Percentiles rank a stretch among this genome's conserved stretches.
Conservation (phyloP, 2,888 invertebrate species). For the Trichogramma dendrolimi region DNA sequence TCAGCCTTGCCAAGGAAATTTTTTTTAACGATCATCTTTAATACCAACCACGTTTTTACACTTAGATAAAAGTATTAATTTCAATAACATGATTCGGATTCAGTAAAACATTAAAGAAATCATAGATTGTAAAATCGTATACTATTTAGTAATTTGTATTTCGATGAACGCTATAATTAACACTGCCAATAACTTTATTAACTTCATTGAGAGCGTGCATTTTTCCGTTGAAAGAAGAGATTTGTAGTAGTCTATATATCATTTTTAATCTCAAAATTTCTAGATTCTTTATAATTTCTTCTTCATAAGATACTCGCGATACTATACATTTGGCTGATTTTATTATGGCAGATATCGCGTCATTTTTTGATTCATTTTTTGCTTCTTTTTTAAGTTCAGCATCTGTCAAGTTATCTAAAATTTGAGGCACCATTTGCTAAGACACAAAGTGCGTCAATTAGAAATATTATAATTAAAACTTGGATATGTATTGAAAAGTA, state of each 20-base stretch:
- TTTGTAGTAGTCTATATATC: constrained; percentile 89
- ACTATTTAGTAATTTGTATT: constrained; percentile 64
- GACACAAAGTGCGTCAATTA: constrained; percentile 25
- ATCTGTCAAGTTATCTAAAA: constrained; percentile 88
- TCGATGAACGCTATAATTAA: constrained; percentile 81
- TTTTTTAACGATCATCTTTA: neutral
- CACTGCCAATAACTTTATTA: constrained; percentile 90
- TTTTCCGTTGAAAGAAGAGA: constrained; percentile 97
- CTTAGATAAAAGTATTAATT: neutral
- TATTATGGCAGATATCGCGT: constrained; percentile 90
- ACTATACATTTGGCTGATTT: constrained; percentile 88
- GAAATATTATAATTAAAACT: constrained; percentile 1
- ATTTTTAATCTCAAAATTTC: constrained; percentile 95
- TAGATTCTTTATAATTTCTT: constrained; percentile 72
- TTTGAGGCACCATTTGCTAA: constrained; percentile 84
- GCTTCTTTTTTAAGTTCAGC: constrained; percentile 94
- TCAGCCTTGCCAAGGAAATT: neutral
- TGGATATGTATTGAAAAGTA: neutral
- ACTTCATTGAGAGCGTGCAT: constrained; percentile 99
- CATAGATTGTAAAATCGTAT: too few species aligned
- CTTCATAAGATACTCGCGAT: constrained; percentile 77
- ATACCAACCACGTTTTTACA: neutral
- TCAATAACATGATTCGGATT: too few species aligned
- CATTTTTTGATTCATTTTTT: constrained; percentile 92
- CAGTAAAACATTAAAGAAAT: too few species aligned